Evolutionary conservation across 2,888 invertebrate species (phyloP).

Genomic region (Stegana nigrithorax): DNA sequence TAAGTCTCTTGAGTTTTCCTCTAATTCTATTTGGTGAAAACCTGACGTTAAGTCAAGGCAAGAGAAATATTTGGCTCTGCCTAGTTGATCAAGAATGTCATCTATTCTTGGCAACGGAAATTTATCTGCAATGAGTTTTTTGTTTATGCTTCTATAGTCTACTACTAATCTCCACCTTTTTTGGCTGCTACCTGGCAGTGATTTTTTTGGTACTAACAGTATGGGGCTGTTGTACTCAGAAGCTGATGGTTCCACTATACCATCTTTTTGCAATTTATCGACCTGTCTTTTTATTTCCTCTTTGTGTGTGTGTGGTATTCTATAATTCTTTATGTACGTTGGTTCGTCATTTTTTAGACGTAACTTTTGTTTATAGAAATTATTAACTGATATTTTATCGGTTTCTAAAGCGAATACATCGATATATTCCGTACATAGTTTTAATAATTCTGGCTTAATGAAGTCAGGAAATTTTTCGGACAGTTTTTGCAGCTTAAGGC

Average conservation of each 20-base stretch:
- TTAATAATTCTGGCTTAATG: constrained; percentile 6
- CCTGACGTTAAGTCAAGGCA: constrained; percentile 13
- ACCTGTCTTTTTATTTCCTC: constrained; percentile 26
- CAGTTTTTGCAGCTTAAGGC: no score
- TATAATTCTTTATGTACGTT: constrained; percentile 27
- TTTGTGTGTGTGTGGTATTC: constrained; percentile 25
- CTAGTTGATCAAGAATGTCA: no score
- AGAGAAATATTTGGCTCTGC: constrained; percentile 12
- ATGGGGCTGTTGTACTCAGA: no score
- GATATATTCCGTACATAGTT: constrained; percentile 12
- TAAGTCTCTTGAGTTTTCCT: constrained; percentile 6
- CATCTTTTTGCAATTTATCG: constrained; percentile 16
- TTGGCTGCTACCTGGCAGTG: constrained; percentile 9
- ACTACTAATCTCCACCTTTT: constrained; percentile 24
- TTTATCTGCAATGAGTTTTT: constrained; percentile 6
- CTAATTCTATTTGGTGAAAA: constrained; percentile 1
- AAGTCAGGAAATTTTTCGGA: no score
- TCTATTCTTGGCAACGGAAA: no score
- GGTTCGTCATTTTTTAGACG: constrained; percentile 14
- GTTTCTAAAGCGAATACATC: constrained; percentile 33
- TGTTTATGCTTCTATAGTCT: constrained; percentile 22
- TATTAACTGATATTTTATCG: constrained; percentile 25
- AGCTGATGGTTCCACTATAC: constrained; percentile 22
- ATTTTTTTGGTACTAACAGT: constrained; percentile 21
- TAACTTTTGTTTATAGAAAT: constrained; percentile 20